phyloP scores from a whole-genome alignment of 2,888 invertebrate species.

The Mamestra brassicae region DNA sequence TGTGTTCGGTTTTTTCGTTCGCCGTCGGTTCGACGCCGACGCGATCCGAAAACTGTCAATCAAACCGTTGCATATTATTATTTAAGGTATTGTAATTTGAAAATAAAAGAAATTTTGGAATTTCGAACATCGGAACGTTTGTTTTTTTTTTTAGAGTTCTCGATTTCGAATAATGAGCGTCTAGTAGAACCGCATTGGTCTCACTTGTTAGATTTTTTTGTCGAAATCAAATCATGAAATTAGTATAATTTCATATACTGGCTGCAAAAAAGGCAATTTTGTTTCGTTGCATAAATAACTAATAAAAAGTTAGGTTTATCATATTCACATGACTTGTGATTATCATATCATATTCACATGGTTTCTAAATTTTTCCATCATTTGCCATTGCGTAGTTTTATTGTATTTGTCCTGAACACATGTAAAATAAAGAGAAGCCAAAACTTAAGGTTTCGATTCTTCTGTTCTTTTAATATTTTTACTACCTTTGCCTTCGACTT shows the following conservation, averaged over 20 bases:
- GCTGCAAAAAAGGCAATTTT: slow-evolving; percentile 37
- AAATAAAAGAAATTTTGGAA: slow-evolving; percentile 67
- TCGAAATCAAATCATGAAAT: slow-evolving; percentile 37
- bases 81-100: slow-evolving; percentile 70
- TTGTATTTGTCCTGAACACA: too few relatives aligned
- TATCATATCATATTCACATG: background rate
- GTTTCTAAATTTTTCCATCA: background rate
- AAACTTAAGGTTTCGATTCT: too few relatives aligned
- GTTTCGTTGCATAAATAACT: slow-evolving; percentile 1
- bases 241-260: slow-evolving; percentile 34
- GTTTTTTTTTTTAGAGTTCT: slow-evolving; percentile 61
- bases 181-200: slow-evolving; percentile 45
- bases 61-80: slow-evolving; percentile 71
- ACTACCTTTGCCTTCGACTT: too few relatives aligned
- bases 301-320: background rate
- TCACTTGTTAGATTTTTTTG: slow-evolving; percentile 45
- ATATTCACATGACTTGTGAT: background rate
- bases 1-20: slow-evolving; percentile 65
- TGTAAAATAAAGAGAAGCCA: too few relatives aligned
- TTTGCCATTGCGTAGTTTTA: too few relatives aligned
- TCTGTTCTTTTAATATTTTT: too few relatives aligned
- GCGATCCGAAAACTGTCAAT: slow-evolving; percentile 70
- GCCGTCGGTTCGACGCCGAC: slow-evolving; percentile 65
- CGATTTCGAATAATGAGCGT: slow-evolving; percentile 56
- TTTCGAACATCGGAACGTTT: slow-evolving; percentile 65